Conservation (phyloP, 2,888 invertebrate species). For the Limnephilus rhombicus region DNA sequence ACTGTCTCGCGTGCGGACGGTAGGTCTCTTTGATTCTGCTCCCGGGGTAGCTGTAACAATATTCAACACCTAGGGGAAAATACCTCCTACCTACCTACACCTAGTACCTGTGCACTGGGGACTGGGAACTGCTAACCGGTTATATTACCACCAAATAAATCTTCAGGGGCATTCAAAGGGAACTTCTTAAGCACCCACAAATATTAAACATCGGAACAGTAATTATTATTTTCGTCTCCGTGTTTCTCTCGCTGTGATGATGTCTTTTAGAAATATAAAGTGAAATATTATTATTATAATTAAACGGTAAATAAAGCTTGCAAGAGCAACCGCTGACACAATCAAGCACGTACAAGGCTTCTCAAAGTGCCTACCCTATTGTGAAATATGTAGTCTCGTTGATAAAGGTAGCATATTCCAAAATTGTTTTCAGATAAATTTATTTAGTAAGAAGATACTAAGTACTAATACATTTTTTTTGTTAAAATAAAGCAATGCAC, state of each 20-base stretch:
- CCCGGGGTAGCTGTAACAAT: constrained; percentile 17
- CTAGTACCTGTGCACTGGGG: constrained; percentile 7
- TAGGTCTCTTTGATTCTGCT: background rate
- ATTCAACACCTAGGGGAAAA: constrained; percentile 19
- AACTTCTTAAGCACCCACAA: constrained; percentile 38
- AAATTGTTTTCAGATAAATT: too few relatives aligned
- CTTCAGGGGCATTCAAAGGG: constrained; percentile 24
- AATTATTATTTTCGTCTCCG: background rate
- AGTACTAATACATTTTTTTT: too few relatives aligned
- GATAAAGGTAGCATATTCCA: background rate
- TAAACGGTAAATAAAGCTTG: background rate
- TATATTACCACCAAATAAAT: constrained; percentile 62
- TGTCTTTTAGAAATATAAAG: background rate
- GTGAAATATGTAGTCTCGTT: background rate
- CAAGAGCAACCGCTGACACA: background rate
- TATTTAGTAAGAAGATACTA: too few relatives aligned
- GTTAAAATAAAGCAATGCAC: too few relatives aligned
- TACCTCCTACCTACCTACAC: constrained; percentile 4
- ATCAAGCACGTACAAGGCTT: background rate
- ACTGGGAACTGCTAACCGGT: constrained; percentile 39
- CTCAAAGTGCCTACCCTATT: background rate
- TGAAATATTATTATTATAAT: background rate
- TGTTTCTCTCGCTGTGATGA: background rate
- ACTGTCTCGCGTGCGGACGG: constrained; percentile 56
- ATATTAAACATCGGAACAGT: background rate